phyloP scores from a whole-genome alignment of 2,888 invertebrate species.

The Noctuana brunneofusca region DNA sequence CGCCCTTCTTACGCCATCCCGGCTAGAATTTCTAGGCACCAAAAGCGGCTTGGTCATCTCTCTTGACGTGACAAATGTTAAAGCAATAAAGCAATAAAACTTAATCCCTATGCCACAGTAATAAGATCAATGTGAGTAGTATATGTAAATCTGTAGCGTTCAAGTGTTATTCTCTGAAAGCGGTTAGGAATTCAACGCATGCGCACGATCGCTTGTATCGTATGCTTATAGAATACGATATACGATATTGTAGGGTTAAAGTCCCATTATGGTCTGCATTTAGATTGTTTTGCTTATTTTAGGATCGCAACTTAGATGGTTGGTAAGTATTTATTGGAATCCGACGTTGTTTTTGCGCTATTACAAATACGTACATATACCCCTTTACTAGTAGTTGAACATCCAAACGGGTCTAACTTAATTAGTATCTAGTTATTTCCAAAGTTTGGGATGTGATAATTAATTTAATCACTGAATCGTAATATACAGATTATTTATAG shows the following conservation, averaged over 20 bases:
- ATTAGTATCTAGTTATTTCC: neutral
- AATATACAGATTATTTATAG: too few relatives aligned
- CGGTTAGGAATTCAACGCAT: conserved; percentile 64
- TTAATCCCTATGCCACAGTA: conserved; percentile 44
- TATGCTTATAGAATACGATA: conserved; percentile 62
- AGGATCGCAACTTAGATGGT: conserved; percentile 44
- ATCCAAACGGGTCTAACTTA: neutral
- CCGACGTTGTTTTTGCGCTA: conserved; percentile 24
- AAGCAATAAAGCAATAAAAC: conserved; percentile 26
- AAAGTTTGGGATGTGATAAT: too few relatives aligned
- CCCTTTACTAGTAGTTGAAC: conserved; percentile 8
- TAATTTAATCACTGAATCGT: too few relatives aligned
- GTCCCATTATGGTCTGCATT: conserved; percentile 65
- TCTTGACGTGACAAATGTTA: conserved; percentile 32
- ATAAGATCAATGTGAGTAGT: conserved; percentile 46
- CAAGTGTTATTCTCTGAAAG: conserved; percentile 54
- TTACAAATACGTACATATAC: conserved; percentile 15
- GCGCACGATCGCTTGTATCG: conserved; percentile 64
- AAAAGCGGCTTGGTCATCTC: conserved; percentile 49
- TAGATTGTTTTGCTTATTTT: conserved; percentile 68
- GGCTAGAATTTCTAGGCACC: conserved; percentile 47
- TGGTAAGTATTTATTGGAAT: conserved; percentile 14
- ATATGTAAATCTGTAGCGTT: conserved; percentile 46
- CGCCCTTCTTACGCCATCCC: conserved; percentile 44
- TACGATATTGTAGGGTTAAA: conserved; percentile 60